These are phyloP conservation scores for Dendroctonus valens DNA, from an alignment of 1,140 invertebrate genomes.

Conservation along the genomic window DNA sequence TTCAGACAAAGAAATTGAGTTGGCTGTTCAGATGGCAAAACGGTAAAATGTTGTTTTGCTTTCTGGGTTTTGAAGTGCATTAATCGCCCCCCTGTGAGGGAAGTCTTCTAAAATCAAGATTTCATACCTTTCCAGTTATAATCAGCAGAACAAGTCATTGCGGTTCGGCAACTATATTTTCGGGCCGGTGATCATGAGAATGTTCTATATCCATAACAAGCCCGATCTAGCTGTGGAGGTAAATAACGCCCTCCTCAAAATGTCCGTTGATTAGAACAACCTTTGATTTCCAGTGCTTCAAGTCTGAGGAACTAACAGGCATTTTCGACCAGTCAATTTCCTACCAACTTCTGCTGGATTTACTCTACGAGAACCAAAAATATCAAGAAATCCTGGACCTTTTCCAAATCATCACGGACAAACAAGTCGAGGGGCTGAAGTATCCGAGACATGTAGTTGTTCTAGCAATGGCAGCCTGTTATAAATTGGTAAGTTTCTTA, in stretches of 20 bases:
- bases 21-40: constrained; percentile 65
- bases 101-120: neutral
- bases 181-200: constrained; percentile 80
- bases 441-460: constrained; percentile 68
- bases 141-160: constrained; percentile 67
- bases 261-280: constrained; percentile 8
- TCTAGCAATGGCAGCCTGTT: constrained; percentile 67
- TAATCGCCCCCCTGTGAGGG: no score
- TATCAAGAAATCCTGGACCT: constrained; percentile 67
- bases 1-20: constrained; percentile 59
- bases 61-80: neutral
- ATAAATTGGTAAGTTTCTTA: constrained; percentile 65
- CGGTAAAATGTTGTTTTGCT: neutral
- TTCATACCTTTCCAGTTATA: constrained; percentile 58
- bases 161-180: constrained; percentile 77
- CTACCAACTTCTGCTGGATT: constrained; percentile 69
- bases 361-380: constrained; percentile 67
- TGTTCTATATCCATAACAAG: constrained; percentile 70
- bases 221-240: constrained; percentile 65
- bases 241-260: constrained; percentile 27
- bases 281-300: constrained; percentile 61
- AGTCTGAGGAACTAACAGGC: constrained; percentile 58
- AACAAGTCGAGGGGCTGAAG: constrained; percentile 58
- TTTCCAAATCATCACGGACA: constrained; percentile 60
- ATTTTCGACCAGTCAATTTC: constrained; percentile 72